These are phyloP conservation scores for Cataglyphis altisquamis DNA, from an alignment of 2,888 invertebrate species.

Conservation along the genomic window DNA sequence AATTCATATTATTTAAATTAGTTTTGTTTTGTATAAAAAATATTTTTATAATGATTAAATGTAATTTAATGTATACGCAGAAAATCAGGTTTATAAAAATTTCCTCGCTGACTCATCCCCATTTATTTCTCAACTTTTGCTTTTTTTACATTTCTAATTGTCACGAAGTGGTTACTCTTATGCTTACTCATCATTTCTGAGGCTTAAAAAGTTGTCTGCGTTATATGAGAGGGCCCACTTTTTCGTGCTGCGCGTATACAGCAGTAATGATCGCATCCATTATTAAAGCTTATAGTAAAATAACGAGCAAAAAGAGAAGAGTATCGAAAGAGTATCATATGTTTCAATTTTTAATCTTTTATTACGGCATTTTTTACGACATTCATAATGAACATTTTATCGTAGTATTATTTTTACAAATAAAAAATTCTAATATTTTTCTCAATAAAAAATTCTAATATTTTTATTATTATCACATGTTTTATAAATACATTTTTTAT, in stretches of 20 bases:
- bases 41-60: neutral
- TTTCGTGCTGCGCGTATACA: neutral
- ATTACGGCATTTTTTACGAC: neutral
- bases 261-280: neutral
- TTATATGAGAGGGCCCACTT: neutral
- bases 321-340: neutral
- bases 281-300: neutral
- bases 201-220: slow-evolving; percentile 9
- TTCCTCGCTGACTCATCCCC: neutral
- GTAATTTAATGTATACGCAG: neutral
- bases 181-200: slow-evolving; percentile 17
- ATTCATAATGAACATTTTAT: neutral
- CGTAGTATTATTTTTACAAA: neutral
- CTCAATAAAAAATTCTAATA: neutral
- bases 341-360: neutral
- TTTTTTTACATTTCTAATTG: slow-evolving; percentile 16
- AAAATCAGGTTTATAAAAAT: neutral
- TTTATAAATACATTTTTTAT: neutral
- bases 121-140: neutral
- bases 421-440: no score
- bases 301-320: neutral
- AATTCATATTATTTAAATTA: neutral
- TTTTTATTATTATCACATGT: neutral
- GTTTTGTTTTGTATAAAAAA: neutral
- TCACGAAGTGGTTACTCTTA: slow-evolving; percentile 7